Conservation (phyloP, 2,797 vertebrate genomes). For the Knipowitschia caucasica region DNA sequence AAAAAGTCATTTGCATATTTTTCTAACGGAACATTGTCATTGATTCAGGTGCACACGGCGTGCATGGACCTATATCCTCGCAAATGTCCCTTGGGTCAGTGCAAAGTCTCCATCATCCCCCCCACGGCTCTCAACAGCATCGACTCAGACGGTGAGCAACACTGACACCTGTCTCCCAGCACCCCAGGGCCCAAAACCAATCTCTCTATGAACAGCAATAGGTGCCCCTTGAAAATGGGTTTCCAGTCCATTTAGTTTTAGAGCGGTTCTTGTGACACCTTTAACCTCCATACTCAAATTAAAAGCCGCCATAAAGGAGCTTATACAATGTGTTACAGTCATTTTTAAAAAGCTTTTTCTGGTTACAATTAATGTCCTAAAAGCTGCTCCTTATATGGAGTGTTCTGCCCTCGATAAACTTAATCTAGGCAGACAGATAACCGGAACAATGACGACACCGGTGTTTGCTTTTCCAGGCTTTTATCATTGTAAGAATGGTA, state of each 20-base stretch:
- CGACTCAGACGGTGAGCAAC: constrained; percentile 92
- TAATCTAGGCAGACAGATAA: too few relatives aligned
- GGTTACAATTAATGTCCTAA: background rate
- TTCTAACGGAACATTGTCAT: background rate
- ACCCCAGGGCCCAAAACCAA: constrained; percentile 15
- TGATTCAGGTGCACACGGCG: constrained; percentile 89
- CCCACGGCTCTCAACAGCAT: constrained; percentile 99
- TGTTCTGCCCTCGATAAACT: too few relatives aligned
- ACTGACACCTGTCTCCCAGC: background rate
- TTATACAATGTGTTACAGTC: background rate
- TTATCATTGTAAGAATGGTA: too few relatives aligned
- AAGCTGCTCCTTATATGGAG: background rate
- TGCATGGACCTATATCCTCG: constrained; percentile 92
- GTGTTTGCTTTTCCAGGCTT: too few relatives aligned
- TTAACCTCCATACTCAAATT: constrained; percentile 25
- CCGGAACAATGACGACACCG: too few relatives aligned
- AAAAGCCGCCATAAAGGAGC: constrained; percentile 1
- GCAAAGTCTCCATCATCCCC: constrained; percentile 97
- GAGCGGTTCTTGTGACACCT: constrained; percentile 26
- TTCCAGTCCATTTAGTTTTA: constrained; percentile 22
- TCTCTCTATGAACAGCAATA: constrained; percentile 5
- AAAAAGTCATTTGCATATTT: background rate
- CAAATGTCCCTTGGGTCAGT: constrained; percentile 95
- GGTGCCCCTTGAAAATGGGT: constrained; percentile 19
- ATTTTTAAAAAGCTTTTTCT: background rate